Percentiles rank a stretch among this genome's conserved stretches.
phyloP scores from a whole-genome alignment of 2,113 vertebrate genomes.

The Gavialis gangeticus region DNA sequence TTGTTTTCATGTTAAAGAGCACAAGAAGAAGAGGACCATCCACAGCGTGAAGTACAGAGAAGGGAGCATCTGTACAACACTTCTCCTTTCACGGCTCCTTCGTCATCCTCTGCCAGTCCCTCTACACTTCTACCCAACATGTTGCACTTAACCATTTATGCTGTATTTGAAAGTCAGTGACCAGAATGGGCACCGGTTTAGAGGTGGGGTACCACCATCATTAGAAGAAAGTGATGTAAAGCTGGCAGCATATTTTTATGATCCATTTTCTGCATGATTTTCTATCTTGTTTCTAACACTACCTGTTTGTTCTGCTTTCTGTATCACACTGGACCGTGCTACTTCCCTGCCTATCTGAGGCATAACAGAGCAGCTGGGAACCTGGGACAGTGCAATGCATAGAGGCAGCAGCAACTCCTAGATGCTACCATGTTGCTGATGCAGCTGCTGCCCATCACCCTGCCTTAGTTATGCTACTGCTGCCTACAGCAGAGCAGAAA shows the following conservation, averaged over 20 bases:
- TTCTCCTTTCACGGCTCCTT: neutral
- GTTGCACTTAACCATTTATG: neutral
- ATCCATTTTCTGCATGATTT: neutral
- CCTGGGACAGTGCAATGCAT: no score
- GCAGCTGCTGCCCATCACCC: no score
- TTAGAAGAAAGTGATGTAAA: neutral
- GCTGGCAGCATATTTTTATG: no score
- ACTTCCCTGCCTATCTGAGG: neutral
- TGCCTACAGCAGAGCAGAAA: neutral
- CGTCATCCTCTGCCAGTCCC: neutral
- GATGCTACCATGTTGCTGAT: no score
- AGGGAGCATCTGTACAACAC: fast-evolving
- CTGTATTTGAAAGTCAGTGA: neutral
- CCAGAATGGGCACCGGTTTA: neutral
- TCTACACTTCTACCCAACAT: neutral
- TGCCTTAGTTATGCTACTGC: no score
- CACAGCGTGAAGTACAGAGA: neutral
- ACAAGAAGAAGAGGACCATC: neutral
- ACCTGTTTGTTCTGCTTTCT: neutral
- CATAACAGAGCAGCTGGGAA: neutral
- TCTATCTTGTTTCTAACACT: neutral
- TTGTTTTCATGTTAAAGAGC: neutral
- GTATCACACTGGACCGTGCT: neutral
- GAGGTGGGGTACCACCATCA: neutral
- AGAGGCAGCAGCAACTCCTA: no score